Base-by-base conservation (phyloP, 37 sponge, comb jelly and placozoan genomes). In the Ianthella basta region DNA sequence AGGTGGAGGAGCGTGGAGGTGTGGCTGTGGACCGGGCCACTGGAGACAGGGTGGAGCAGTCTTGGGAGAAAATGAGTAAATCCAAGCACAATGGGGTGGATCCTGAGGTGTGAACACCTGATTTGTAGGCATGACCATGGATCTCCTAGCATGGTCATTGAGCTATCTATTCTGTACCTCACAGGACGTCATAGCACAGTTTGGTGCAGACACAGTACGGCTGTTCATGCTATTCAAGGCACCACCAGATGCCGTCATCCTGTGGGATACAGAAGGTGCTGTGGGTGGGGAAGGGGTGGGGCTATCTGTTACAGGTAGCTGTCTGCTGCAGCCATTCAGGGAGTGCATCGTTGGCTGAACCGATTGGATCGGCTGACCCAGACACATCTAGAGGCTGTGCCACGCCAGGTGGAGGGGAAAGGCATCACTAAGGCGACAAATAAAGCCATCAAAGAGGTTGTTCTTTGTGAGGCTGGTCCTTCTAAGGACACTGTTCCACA, bases 41-140 rank as follows among this genome's bases (percentile, higher is more conserved):
- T 50, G 81, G 59, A 24, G 41, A 86, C 32, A 61, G 72, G 41
- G 74, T 91, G 63, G 72, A 55, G 55, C 60, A 82, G 53, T 83
- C 82, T 0, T 95, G 95, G 96, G 96, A 96, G 83, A 96, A 96
- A 81, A 95, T 95, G 96, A 90, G 91, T n/a, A 95, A 95, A 75
- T 92, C 93, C 15, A 95, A 93, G 70, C 74, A 91, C 69, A 96
- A 96, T 87, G 96, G 96, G 20, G 88, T 96, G 35, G 92, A 93
- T 36, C 96, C 96, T 53, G 82, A 80, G 82, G 85, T 85, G 21
- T n/a, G n/a, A n/a, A n/a, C n/a, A n/a, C n/a, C n/a, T n/a, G n/a
- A n/a, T n/a, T n/a, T n/a, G n/a, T n/a, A n/a, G n/a, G n/a, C n/a
- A n/a, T n/a, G n/a, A n/a, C n/a, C n/a, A n/a, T n/a, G n/a, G n/a